These are phyloP conservation scores for Melanotaenia parkinsoni DNA, from an alignment of 2,797 vertebrate genomes.

Conservation along the genomic window DNA sequence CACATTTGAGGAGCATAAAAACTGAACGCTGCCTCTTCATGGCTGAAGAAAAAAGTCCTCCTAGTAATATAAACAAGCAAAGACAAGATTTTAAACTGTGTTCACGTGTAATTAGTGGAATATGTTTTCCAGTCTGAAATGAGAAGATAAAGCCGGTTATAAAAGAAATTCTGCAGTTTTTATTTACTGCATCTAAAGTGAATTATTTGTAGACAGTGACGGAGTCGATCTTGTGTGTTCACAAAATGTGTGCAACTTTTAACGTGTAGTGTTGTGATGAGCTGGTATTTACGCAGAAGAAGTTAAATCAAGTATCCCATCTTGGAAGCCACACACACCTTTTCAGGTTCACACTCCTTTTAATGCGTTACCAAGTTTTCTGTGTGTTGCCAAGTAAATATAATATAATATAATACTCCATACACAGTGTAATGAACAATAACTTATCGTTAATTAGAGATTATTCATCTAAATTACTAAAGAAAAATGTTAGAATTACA, in stretches of 20 bases:
- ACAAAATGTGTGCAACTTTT: constrained; percentile 38
- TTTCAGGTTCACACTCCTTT: constrained; percentile 4
- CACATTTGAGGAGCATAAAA: no score
- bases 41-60: constrained; percentile 32
- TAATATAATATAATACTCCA: no score
- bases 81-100: constrained; percentile 50
- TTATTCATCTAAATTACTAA: no score
- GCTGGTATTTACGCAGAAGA: constrained; percentile 9
- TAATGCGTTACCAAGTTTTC: neutral
- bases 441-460: no score
- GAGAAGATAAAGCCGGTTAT: constrained; percentile 54
- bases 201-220: constrained; percentile 59
- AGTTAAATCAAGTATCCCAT: neutral
- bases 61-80: constrained; percentile 54
- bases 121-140: constrained; percentile 61
- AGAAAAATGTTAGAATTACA: no score
- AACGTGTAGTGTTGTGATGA: constrained; percentile 51
- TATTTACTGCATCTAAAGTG: constrained; percentile 45
- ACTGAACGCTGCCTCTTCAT: neutral
- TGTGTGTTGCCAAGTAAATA: neutral
- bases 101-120: constrained; percentile 55
- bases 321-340: neutral
- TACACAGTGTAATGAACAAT: no score
- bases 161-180: constrained; percentile 29
- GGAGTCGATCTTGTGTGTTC: constrained; percentile 43